Conservation (phyloP, 2,888 invertebrate genomes). For the Hypena proboscidalis region DNA sequence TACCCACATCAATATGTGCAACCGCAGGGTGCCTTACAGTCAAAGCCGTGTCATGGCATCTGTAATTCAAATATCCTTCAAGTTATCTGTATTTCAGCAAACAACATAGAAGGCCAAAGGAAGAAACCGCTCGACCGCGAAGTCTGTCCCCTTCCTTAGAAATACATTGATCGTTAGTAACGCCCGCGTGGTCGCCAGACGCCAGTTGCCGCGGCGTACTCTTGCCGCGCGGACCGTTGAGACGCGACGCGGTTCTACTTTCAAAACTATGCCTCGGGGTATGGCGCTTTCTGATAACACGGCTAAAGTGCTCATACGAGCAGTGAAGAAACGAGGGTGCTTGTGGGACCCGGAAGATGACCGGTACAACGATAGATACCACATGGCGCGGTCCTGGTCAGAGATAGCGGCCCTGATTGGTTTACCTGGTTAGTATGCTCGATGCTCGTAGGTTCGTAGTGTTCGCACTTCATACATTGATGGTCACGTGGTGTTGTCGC, state of each 20-base stretch:
- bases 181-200: conserved; percentile 28
- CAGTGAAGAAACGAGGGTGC: conserved; percentile 50
- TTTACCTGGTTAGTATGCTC: conserved; percentile 50
- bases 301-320: conserved; percentile 43
- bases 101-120: no score
- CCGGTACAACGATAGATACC: conserved; percentile 50
- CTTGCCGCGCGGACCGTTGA: conserved; percentile 43
- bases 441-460: not conserved
- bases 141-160: conserved; percentile 16
- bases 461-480: no score
- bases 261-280: conserved; percentile 34
- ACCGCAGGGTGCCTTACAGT: no score
- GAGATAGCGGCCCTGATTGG: conserved; percentile 48
- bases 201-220: conserved; percentile 43
- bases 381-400: conserved; percentile 50
- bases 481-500: not conserved
- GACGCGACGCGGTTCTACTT: conserved; percentile 32
- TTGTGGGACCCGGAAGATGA: conserved; percentile 56
- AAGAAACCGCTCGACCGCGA: conserved; percentile 6
- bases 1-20: no score
- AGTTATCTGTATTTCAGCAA: no score
- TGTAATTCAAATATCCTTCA: no score
- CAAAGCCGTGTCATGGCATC: no score
- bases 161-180: conserved; percentile 34
- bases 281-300: conserved; percentile 25